Base-by-base conservation (phyloP, 2,797 vertebrate genomes). In the Oceanodroma leucorhoa region DNA sequence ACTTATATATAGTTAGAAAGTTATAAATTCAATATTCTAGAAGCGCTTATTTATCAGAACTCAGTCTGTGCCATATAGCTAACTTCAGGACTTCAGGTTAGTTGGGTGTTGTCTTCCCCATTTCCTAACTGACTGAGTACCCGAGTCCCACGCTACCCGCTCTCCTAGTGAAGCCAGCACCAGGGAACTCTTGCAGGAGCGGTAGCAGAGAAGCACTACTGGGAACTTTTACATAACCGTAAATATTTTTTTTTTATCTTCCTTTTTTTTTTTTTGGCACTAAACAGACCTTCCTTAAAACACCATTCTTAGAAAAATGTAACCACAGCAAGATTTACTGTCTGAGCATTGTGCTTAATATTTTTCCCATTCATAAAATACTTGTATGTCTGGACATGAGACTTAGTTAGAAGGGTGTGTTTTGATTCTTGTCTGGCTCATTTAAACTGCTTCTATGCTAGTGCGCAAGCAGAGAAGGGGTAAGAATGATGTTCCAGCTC, bases 351-450 rank as follows among this genome's bases (percentile, higher is more conserved):
- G 34, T 82, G 43, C 85, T 94, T 92, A 84, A 85, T 92, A 87
- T 71, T 96, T 90, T 89, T 73, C 48, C 86, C 78, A 94, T 91
- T 96, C 93, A 89, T 71, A 89, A 80, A 92, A 93, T 93, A 86
- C 32, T 95, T 94, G 17, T 41, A 16, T 69, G 81, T 92, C 83
- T 97, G 86, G 91, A 93, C 64, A 64, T 54, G 53, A 89, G 77
- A 70, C 85, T 84, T 89, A 61, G 83, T 84, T 89, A 64, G 83
- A 70, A 83, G 85, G 55, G 69, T 78, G 30, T 83, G 86, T 92
- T 93, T 92, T 92, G 78, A 64, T 87, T 92, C 65, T 93, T 81
- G 75, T 90, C 83, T 96, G 84, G 36, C 77, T 93, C 69, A 71
- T 78, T 92, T 89, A 64, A 95, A 80, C n/a, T 72, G 60, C 53